phyloP scores from a whole-genome alignment of 2,797 vertebrate genomes.

The Etheostoma perlongum region DNA sequence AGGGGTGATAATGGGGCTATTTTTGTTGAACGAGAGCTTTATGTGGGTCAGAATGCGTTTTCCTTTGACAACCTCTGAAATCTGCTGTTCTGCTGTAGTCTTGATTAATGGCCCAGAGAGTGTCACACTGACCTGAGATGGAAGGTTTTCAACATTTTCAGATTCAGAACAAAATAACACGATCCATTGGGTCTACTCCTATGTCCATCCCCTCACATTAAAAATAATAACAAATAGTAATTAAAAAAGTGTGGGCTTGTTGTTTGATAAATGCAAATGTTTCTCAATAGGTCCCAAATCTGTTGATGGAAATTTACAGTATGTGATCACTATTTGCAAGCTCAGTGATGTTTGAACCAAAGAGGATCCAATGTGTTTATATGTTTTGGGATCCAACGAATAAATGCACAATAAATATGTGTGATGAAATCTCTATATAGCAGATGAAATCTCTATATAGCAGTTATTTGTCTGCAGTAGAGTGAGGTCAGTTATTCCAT shows the following conservation, averaged over 20 bases:
- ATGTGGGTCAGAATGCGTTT: constrained; percentile 80
- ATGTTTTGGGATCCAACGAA: background rate
- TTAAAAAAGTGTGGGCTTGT: background rate
- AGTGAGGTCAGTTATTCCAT: background rate
- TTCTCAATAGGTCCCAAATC: background rate
- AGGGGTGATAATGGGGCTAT: constrained; percentile 59
- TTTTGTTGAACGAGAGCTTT: constrained; percentile 75
- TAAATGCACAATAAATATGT: background rate
- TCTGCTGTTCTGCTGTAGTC: constrained; percentile 55
- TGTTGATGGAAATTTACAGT: no score
- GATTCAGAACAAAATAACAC: constrained; percentile 21
- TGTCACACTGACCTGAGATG: constrained; percentile 62
- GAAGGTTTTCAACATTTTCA: constrained; percentile 55
- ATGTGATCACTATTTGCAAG: background rate
- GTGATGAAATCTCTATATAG: background rate
- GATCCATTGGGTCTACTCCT: background rate
- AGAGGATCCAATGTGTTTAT: no score
- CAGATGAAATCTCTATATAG: background rate
- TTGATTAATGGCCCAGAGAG: constrained; percentile 74
- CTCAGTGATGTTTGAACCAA: no score
- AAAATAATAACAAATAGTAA: background rate
- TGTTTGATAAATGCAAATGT: background rate
- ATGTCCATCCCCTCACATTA: background rate
- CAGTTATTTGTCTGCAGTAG: background rate
- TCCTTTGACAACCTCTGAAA: constrained; percentile 62